Conservation (phyloP, 2,797 vertebrate species). For the Numenius phaeopus region DNA sequence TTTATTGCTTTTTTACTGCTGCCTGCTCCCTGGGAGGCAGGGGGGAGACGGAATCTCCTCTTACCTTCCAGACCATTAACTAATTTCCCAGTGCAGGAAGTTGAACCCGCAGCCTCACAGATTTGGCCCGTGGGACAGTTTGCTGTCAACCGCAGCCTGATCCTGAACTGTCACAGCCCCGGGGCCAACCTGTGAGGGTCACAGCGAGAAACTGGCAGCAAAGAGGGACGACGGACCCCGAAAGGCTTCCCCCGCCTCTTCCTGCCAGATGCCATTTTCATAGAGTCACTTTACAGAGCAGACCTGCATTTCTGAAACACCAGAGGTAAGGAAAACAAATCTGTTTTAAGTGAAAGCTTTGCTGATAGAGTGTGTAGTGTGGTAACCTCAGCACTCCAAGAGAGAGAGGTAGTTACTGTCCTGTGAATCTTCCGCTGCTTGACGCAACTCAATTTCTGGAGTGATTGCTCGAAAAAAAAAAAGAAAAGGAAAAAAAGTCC, state of each 20-base stretch:
- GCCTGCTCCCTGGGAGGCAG: conserved; percentile 10
- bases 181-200: neutral
- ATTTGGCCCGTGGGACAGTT: neutral
- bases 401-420: conserved; percentile 52
- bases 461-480: neutral
- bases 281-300: conserved; percentile 61
- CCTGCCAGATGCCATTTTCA: conserved; percentile 50
- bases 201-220: neutral
- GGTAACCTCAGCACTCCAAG: conserved; percentile 21
- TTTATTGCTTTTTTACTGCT: conserved; percentile 46
- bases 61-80: neutral
- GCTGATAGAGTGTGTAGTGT: conserved; percentile 45
- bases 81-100: neutral
- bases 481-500: neutral
- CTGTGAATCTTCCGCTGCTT: conserved; percentile 16
- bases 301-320: conserved; percentile 39
- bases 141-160: neutral
- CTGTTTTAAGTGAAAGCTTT: conserved; percentile 37
- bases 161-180: neutral
- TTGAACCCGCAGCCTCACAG: neutral
- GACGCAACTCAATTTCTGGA: conserved; percentile 16
- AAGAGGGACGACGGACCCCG: rapidly evolving
- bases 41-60: neutral
- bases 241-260: neutral
- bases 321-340: conserved; percentile 49